phyloP scores from a whole-genome alignment of 2,888 invertebrate species.

The Amorpha juglandis region DNA sequence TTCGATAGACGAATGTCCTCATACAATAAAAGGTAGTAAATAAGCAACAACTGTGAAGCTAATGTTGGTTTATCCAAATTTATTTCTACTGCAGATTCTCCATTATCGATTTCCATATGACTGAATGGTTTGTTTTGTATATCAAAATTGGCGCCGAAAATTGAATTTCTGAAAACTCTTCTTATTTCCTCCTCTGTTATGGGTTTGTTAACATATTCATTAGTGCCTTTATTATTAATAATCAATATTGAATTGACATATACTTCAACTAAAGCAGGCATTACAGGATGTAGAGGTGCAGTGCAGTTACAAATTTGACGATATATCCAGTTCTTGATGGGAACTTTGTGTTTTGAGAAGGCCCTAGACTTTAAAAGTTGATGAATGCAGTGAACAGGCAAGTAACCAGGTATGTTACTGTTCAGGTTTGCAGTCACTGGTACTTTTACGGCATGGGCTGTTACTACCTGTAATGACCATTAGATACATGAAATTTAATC shows the following conservation, averaged over 20 bases:
- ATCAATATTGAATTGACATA: constrained; percentile 96
- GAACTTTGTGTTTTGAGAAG: constrained; percentile 97
- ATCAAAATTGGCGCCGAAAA: constrained; percentile 90
- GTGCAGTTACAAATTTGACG: constrained; percentile 94
- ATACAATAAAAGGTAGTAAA: constrained; percentile 96
- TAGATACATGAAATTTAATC: constrained; percentile 1
- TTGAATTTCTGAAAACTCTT: constrained; percentile 91
- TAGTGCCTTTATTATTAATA: constrained; percentile 85
- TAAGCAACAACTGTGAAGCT: constrained; percentile 93
- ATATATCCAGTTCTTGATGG: constrained; percentile 98
- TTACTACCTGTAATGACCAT: constrained; percentile 87
- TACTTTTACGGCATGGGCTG: constrained; percentile 97
- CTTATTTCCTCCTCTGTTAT: constrained; percentile 95
- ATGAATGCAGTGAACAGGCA: constrained; percentile 98
- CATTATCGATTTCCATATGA: constrained; percentile 83
- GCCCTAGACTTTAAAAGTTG: constrained; percentile 96
- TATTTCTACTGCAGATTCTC: constrained; percentile 78
- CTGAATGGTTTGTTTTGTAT: constrained; percentile 79
- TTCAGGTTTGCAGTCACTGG: constrained; percentile 95
- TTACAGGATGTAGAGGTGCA: constrained; percentile 96
- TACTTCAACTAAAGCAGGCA: constrained; percentile 96
- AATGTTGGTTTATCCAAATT: constrained; percentile 87
- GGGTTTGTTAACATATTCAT: constrained; percentile 95
- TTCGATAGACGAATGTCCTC: constrained; percentile 94
- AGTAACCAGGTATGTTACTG: constrained; percentile 94